Evolutionary conservation across 2,888 invertebrate species (phyloP).

Genomic region (Temnothorax unifasciatus): DNA sequence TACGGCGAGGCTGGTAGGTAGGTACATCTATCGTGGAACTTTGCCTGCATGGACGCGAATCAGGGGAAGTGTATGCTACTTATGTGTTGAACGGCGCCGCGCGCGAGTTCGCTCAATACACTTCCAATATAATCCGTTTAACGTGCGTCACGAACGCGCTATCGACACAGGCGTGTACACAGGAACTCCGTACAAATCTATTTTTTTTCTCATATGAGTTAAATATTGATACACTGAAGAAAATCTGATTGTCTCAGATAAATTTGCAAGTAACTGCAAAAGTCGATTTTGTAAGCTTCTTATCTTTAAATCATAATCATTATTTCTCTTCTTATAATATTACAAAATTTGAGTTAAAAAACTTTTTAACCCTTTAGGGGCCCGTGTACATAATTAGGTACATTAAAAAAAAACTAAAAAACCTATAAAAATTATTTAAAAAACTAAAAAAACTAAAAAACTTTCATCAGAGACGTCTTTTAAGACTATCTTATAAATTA

Average conservation of each 20-base stretch:
- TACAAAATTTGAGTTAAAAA: neutral
- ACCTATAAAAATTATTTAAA: no score
- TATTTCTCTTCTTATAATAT: neutral
- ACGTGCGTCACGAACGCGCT: neutral
- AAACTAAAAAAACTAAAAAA: no score
- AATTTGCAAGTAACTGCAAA: neutral
- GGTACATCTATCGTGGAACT: constrained; percentile 51
- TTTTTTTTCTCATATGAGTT: neutral
- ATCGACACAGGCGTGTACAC: neutral
- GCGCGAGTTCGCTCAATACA: neutral
- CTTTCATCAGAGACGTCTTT: no score
- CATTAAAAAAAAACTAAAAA: no score
- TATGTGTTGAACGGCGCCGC: neutral
- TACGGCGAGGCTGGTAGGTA: constrained; percentile 23
- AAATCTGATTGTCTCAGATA: neutral
- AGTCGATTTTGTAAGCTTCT: neutral
- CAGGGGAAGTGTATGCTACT: neutral
- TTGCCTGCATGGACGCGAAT: constrained; percentile 2
- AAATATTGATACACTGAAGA: neutral
- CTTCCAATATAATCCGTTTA: constrained; percentile 7
- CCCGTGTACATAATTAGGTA: no score
- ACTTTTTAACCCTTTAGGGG: no score
- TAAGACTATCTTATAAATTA: no score
- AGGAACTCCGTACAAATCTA: neutral
- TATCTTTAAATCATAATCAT: neutral